Conservation (phyloP, 2,797 vertebrate genomes). For the Pelodytes ibericus region DNA sequence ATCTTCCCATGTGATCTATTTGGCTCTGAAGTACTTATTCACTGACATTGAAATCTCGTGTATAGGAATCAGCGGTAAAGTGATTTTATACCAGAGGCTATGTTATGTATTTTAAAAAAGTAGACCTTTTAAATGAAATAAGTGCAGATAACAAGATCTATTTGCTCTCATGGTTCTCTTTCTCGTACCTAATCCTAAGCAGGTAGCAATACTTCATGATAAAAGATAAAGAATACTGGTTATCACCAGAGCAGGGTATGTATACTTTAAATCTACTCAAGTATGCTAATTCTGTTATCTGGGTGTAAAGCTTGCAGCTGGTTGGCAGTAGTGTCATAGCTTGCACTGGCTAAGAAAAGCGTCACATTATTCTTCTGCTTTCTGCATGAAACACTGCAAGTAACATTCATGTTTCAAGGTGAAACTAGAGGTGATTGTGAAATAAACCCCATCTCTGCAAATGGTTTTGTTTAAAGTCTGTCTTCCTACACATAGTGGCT, state of each 20-base stretch:
- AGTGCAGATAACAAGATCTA: neutral
- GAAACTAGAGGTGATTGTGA: constrained; percentile 42
- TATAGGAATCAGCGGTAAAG: neutral
- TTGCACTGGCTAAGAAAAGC: constrained; percentile 52
- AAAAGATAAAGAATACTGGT: constrained; percentile 8
- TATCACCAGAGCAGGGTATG: neutral
- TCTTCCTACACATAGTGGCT: constrained; percentile 22
- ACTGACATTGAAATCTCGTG: constrained; percentile 24
- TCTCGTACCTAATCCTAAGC: neutral
- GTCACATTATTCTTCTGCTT: constrained; percentile 47
- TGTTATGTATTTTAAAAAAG: neutral
- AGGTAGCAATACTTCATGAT: neutral
- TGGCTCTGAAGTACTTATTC: neutral
- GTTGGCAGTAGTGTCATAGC: constrained; percentile 44
- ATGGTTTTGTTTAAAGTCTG: constrained; percentile 38
- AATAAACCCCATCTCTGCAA: constrained; percentile 43
- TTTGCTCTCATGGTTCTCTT: neutral
- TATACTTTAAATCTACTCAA: constrained; percentile 56
- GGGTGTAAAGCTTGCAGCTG: constrained; percentile 61
- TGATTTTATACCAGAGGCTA: neutral
- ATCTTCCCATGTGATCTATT: constrained; percentile 26
- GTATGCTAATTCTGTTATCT: constrained; percentile 63
- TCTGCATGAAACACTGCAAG: constrained; percentile 33
- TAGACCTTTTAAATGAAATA: neutral
- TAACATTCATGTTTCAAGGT: constrained; percentile 48